Evolutionary conservation across 2,113 vertebrate species (phyloP), one percentile per base, ranked within the genome.

Genomic region (Scomber colias): DNA sequence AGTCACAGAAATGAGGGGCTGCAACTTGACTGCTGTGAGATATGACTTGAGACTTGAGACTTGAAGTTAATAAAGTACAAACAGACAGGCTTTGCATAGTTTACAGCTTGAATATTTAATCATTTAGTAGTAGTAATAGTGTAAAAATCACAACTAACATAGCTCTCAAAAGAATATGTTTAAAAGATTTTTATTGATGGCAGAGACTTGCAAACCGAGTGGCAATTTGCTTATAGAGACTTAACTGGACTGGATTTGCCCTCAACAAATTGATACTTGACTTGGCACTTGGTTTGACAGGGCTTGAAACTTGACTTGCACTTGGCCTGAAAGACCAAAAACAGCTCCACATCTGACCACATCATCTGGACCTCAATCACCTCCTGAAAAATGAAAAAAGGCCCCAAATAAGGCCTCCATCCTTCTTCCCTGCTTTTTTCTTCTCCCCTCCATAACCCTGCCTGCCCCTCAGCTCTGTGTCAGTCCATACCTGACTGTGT

Each of bases 341-440:
- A 68, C 35, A 40, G 11, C 27, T 64, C 51, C 35, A 21, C 57
- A 40, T 40, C 35, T 53, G 30, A 56, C 61, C 54, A 71, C 30
- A 60, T 65, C 46, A 77, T 30, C 55, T 49, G 24, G 40, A 50
- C 55, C 31, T 9, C 19, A 56, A 14, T 71, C 15, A 4, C 64
- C 55, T 80, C 30, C 56, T 24, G 40, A 27, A 63, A 69, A 15
- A 71, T 19, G 30, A 6, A 27, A 27, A 27, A 27, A 55, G 40
- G 61, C 54, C 45, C 70, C 51, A 56, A 62, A 55, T 78, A 54
- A 81, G 46, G 19, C 14, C n/a, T 66, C 51, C 40, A 40, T 46
- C 12, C 31, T n/a, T 55, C 40, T n/a, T 48, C 19, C 35, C 13
- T 15, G 10, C 30, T 15, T 53, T 69, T 19, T 46, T 44, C 45